Conservation (phyloP, 2,113 vertebrate genomes). For the Gavialis gangeticus region DNA sequence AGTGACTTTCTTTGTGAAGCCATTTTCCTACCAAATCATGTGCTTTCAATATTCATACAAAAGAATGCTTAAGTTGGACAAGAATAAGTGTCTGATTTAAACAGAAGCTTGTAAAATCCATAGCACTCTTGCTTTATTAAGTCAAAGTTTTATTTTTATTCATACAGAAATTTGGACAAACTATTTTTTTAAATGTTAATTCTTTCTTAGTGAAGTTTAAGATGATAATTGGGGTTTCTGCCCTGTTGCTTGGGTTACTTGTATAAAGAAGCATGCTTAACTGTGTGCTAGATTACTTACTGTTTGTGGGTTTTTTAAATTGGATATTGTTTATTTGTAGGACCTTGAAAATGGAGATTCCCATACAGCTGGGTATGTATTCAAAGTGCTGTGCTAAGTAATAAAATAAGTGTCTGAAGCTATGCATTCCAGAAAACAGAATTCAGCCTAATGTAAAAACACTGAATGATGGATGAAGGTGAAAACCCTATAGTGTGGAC, state of each 20-base stretch:
- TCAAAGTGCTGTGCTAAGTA: neutral
- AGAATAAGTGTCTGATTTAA: neutral
- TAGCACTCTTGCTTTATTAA: neutral
- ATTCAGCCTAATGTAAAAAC: neutral
- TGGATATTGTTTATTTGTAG: constrained; percentile 69
- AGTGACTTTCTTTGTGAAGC: neutral
- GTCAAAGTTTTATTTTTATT: neutral
- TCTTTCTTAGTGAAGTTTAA: neutral
- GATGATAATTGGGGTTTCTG: neutral
- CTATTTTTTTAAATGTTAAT: neutral
- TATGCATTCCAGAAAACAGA: neutral
- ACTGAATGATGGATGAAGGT: no score
- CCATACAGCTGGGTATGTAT: constrained; percentile 73
- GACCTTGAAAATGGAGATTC: constrained; percentile 68
- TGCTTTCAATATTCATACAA: neutral
- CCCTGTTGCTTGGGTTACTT: neutral
- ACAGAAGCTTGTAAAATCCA: neutral
- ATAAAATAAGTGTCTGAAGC: neutral
- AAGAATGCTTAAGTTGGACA: accelerated
- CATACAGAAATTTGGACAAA: neutral
- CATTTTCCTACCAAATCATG: neutral
- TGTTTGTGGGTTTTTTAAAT: neutral
- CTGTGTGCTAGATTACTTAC: neutral
- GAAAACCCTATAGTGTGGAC: neutral
- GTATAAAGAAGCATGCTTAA: neutral